Conservation (phyloP, 1,140 invertebrate genomes). For the Diploscapter pachys region DNA sequence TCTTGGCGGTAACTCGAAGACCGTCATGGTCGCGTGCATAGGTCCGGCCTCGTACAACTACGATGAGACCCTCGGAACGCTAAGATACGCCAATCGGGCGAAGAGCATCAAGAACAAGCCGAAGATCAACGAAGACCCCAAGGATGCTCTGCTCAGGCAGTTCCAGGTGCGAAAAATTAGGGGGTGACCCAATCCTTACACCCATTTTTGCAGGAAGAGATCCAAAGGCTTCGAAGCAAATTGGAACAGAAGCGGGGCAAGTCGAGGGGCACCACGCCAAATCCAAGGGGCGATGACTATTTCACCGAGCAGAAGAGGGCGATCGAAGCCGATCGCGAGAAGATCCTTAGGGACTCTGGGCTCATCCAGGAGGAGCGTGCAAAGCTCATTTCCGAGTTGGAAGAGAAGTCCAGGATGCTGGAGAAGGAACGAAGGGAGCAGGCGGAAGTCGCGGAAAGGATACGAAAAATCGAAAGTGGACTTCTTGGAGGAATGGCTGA, state of each 20-base stretch:
- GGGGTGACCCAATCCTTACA: background rate
- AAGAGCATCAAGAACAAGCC: slow-evolving; percentile 96
- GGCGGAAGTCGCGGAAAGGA: slow-evolving; percentile 60
- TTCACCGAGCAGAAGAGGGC: background rate
- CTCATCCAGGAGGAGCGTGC: slow-evolving; percentile 15
- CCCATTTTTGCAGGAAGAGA: slow-evolving; percentile 42
- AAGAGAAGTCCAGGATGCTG: slow-evolving; percentile 9
- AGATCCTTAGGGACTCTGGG: slow-evolving; percentile 24
- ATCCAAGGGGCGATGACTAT: slow-evolving; percentile 22
- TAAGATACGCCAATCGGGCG: slow-evolving; percentile 85
- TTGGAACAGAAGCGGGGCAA: slow-evolving; percentile 60
- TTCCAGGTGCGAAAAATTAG: slow-evolving; percentile 70
- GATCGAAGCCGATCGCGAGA: slow-evolving; percentile 15
- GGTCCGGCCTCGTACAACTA: slow-evolving; percentile 92
- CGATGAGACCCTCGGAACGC: slow-evolving; percentile 84
- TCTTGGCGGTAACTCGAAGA: slow-evolving; percentile 89
- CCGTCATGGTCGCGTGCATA: slow-evolving; percentile 93
- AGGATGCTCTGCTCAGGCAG: slow-evolving; percentile 80
- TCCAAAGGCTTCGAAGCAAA: slow-evolving; percentile 41
- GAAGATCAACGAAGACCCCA: slow-evolving; percentile 89
- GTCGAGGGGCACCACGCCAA: slow-evolving; percentile 23
- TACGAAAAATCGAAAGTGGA: slow-evolving; percentile 76
- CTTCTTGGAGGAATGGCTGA: slow-evolving; percentile 71
- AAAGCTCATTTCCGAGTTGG: slow-evolving; percentile 14
- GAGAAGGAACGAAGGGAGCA: slow-evolving; percentile 19